These are phyloP conservation scores for Trypoxylon attenuatum DNA, from an alignment of 2,888 invertebrate genomes.

Conservation along the genomic window DNA sequence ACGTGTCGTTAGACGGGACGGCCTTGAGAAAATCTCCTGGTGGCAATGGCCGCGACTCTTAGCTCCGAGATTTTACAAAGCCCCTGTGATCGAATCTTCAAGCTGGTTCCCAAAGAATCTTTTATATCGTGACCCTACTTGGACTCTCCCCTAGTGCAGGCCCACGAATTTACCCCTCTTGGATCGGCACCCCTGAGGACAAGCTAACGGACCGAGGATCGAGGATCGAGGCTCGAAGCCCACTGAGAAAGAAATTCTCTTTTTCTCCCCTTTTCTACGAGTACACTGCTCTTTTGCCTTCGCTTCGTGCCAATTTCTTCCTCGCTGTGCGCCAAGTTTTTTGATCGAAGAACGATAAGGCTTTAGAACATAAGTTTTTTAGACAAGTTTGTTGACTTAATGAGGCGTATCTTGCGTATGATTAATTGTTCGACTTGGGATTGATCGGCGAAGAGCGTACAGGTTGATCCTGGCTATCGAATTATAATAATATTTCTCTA, in stretches of 20 bases:
- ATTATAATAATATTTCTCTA: no score
- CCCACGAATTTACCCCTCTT: slow-evolving; percentile 55
- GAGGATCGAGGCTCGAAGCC: slow-evolving; percentile 27
- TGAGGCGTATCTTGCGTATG: no score
- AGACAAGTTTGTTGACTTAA: no score
- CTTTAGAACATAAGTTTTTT: no score
- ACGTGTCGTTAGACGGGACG: slow-evolving; percentile 34
- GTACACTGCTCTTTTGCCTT: no score
- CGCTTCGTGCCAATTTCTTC: no score
- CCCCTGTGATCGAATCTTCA: slow-evolving; percentile 74
- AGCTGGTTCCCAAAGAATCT: slow-evolving; percentile 72
- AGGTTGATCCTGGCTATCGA: no score
- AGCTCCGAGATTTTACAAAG: slow-evolving; percentile 49
- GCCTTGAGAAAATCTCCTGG: slow-evolving; percentile 46
- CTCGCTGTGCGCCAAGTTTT: slow-evolving; percentile 1
- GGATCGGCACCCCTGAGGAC: slow-evolving; percentile 60
- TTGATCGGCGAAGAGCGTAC: no score
- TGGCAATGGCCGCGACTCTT: slow-evolving; percentile 45
- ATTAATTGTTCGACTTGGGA: no score
- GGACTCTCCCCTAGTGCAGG: slow-evolving; percentile 59
- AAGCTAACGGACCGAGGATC: slow-evolving; percentile 44
- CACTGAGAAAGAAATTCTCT: slow-evolving; percentile 29
- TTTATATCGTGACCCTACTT: slow-evolving; percentile 63
- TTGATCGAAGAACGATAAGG: neutral
- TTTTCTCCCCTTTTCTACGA: slow-evolving; percentile 3